Evolutionary conservation across 2,888 invertebrate species (phyloP).

Genomic region (Netelia fuscicornis): DNA sequence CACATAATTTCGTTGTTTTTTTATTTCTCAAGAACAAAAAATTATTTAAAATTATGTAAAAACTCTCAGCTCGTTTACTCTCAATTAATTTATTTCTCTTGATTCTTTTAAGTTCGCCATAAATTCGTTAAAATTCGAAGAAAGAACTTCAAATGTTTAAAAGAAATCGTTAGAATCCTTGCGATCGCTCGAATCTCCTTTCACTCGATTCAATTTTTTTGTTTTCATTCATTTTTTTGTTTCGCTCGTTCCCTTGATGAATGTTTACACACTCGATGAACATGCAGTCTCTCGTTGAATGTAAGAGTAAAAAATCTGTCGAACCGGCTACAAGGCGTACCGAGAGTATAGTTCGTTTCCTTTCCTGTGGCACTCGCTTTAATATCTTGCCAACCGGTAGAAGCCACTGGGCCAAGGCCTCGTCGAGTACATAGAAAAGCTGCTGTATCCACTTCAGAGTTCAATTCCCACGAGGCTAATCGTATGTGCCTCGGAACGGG

Average conservation of each 20-base stretch:
- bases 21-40: too few relatives aligned
- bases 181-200: slow-evolving; percentile 45
- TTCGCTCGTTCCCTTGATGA: slow-evolving; percentile 9
- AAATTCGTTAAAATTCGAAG: too few relatives aligned
- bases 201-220: slow-evolving; percentile 42
- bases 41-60: too few relatives aligned
- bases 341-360: slow-evolving; percentile 28
- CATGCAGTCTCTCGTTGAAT: slow-evolving; percentile 6
- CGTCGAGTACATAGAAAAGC: slow-evolving; percentile 33
- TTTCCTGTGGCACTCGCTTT: slow-evolving; percentile 52
- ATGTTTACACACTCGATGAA: slow-evolving; percentile 33
- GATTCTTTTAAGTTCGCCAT: too few relatives aligned
- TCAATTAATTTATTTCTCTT: too few relatives aligned
- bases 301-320: slow-evolving; percentile 21
- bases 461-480: slow-evolving; percentile 75
- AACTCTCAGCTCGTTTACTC: too few relatives aligned
- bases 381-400: slow-evolving; percentile 57
- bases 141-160: not conserved
- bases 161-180: not conserved
- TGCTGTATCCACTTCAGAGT: slow-evolving; percentile 46
- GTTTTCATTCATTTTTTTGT: not conserved
- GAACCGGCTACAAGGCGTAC: not conserved
- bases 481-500: not conserved
- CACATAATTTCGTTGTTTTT: too few relatives aligned
- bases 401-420: slow-evolving; percentile 77